Evolutionary conservation across 2,888 invertebrate species (phyloP).

Genomic region (Cosmia trapezina): DNA sequence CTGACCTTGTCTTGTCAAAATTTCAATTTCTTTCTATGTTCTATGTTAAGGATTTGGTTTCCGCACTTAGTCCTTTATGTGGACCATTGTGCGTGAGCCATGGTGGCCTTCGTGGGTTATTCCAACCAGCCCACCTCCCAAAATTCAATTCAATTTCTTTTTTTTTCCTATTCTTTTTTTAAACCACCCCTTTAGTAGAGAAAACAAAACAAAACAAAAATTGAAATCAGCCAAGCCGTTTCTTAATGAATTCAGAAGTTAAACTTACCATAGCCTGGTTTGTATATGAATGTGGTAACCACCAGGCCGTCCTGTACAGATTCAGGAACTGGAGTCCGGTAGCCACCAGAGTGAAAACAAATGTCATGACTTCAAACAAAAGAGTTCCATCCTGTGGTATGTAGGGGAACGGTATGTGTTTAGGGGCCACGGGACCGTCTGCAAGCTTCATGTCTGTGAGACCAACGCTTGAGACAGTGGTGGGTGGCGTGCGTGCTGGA

Average conservation of each 20-base stretch:
- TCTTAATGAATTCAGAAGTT: background rate
- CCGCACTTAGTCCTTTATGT: too few species aligned
- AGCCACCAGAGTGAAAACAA: constrained; percentile 94
- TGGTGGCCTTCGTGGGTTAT: too few species aligned
- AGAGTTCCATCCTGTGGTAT: constrained; percentile 95
- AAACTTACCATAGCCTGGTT: constrained; percentile 95
- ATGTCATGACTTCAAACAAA: constrained; percentile 96
- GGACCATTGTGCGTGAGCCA: too few species aligned
- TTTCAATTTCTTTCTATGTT: too few species aligned
- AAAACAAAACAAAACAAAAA: too few species aligned
- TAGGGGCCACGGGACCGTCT: constrained; percentile 91
- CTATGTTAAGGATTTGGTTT: too few species aligned
- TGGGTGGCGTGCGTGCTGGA: constrained; percentile 71
- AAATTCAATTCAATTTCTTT: too few species aligned
- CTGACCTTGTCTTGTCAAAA: too few species aligned
- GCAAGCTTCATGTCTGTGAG: constrained; percentile 74
- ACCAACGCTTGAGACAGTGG: constrained; percentile 61
- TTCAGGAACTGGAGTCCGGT: constrained; percentile 97
- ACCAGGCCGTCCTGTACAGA: constrained; percentile 98
- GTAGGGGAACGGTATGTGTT: constrained; percentile 95
- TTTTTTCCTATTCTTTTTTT: too few species aligned
- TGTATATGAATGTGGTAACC: constrained; percentile 98
- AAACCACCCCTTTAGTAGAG: too few species aligned
- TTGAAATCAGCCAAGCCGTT: too few species aligned
- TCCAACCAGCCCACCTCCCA: too few species aligned